Evolutionary conservation across 1,140 invertebrate genomes (phyloP).

Genomic region (Tetramorium parvispinum): DNA sequence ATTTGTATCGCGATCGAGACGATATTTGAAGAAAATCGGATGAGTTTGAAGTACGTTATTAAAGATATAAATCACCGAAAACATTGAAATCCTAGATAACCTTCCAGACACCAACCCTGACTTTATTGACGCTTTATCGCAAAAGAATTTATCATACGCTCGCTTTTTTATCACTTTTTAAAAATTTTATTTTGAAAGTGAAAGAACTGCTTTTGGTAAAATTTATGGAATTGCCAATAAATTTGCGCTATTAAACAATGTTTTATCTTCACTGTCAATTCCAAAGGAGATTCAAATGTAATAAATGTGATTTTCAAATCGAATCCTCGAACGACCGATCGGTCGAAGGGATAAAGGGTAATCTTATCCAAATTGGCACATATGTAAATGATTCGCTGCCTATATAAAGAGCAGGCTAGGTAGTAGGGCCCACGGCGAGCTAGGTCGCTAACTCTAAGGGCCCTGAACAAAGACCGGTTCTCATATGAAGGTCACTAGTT

Average conservation of each 20-base stretch:
- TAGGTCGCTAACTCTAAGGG: slow-evolving; percentile 77
- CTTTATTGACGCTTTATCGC: slow-evolving; percentile 39
- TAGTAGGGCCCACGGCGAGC: slow-evolving; percentile 68
- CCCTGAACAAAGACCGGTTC: slow-evolving; percentile 83
- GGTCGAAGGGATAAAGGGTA: neutral
- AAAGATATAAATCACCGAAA: slow-evolving; percentile 48
- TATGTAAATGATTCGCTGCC: slow-evolving; percentile 76
- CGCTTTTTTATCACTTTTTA: slow-evolving; percentile 29
- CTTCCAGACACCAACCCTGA: slow-evolving; percentile 45
- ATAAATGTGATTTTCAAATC: neutral
- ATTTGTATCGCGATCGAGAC: slow-evolving; percentile 13
- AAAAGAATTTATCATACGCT: slow-evolving; percentile 12
- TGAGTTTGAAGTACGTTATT: slow-evolving; percentile 9
- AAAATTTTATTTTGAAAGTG: slow-evolving; percentile 38
- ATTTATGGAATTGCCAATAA: neutral
- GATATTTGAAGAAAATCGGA: slow-evolving; percentile 12
- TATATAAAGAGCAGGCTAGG: slow-evolving; percentile 66
- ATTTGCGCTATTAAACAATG: neutral
- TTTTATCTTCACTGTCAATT: neutral
- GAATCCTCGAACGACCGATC: slow-evolving; percentile 24
- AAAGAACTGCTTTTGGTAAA: neutral
- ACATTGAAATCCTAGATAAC: slow-evolving; percentile 62
- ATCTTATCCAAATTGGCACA: slow-evolving; percentile 34
- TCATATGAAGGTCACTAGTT: slow-evolving; percentile 85
- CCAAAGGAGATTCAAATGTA: neutral